Base-by-base conservation (phyloP, 1,140 invertebrate genomes). In the Drosophila truncata region DNA sequence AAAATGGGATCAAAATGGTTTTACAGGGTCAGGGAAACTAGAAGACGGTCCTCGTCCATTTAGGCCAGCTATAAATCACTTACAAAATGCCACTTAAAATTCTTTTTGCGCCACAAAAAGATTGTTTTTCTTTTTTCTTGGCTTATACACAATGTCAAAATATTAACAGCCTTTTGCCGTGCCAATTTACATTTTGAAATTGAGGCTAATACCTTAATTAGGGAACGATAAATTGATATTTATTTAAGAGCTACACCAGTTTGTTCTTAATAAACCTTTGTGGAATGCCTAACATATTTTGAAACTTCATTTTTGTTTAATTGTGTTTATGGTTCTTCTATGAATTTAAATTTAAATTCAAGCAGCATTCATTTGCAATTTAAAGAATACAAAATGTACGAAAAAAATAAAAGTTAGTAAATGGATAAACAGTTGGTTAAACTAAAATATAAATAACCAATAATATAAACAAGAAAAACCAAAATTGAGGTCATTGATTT, bases 1-100 rank as follows among this genome's bases (percentile, higher is more conserved):
- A 25, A 41, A 65, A 50, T 41, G 20, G 42, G 27, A 47, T 59
- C 52, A 60, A 72, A 72, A 71, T 71, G 49, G 33, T 59, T 71
- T 70, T 47, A 46, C 37, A 57, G 47, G 27, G 31, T n/a, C 20
- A 31, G 8, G 49, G 47, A 37, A 72, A 72, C 35, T 72, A 69
- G 41, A 66, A 39, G 62, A 33, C n/a, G 65, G n/a, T n/a, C 10
- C 25, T 49, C 37, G 39, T 25, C 44, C 25, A 57, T 57, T 42
- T 18, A 31, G 27, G 41, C 23, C 7, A 49, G 46, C 46, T 9
- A 49, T 58, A 72, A 71, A 72, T 72, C 65, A 72, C 50, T 71
- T 71, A 31, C n/a, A 23, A 47, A 47, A 41, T 58, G 33, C 9
- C 20, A 46, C 42, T 23, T 25, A 27, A 47, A 58, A 41, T 41